phyloP scores from a whole-genome alignment of 1,140 invertebrate genomes.

The Bombyx mandarina region DNA sequence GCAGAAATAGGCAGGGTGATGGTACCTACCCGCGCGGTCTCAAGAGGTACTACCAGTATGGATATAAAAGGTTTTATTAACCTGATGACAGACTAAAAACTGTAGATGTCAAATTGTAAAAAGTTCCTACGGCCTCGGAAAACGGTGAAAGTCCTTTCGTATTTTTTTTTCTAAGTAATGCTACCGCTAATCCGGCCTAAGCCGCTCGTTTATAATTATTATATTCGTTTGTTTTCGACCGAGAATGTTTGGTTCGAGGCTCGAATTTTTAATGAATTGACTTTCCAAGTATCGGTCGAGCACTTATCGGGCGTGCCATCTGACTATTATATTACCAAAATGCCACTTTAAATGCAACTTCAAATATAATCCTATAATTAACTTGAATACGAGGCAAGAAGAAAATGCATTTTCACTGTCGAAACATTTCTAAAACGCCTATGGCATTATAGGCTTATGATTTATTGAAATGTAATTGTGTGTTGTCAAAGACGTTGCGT shows the following conservation, averaged over 20 bases:
- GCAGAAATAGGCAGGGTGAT: too few species aligned
- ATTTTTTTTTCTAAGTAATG: conserved; percentile 16
- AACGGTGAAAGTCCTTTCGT: too few species aligned
- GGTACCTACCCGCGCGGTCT: too few species aligned
- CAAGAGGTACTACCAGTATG: too few species aligned
- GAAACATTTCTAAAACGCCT: conserved; percentile 37
- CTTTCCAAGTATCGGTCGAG: conserved; percentile 59
- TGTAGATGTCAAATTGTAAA: too few species aligned
- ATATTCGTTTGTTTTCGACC: conserved; percentile 58
- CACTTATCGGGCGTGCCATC: conserved; percentile 65
- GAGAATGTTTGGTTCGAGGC: conserved; percentile 39
- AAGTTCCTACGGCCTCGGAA: too few species aligned
- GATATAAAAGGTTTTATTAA: too few species aligned
- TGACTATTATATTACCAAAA: conserved; percentile 70
- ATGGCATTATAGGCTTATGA: conserved; percentile 38
- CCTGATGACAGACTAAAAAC: too few species aligned
- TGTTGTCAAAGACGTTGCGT: too few species aligned
- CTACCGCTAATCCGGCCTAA: conserved; percentile 48
- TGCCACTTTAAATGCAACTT: conserved; percentile 65
- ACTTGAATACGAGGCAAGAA: conserved; percentile 52
- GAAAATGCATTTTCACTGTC: conserved; percentile 61
- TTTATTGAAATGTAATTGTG: conserved; percentile 36
- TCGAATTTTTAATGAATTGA: conserved; percentile 60
- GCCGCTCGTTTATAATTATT: conserved; percentile 60
- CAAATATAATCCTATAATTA: conserved; percentile 64